phyloP scores from a whole-genome alignment of 2,113 vertebrate species.

The Trichomycterus rosablanca region DNA sequence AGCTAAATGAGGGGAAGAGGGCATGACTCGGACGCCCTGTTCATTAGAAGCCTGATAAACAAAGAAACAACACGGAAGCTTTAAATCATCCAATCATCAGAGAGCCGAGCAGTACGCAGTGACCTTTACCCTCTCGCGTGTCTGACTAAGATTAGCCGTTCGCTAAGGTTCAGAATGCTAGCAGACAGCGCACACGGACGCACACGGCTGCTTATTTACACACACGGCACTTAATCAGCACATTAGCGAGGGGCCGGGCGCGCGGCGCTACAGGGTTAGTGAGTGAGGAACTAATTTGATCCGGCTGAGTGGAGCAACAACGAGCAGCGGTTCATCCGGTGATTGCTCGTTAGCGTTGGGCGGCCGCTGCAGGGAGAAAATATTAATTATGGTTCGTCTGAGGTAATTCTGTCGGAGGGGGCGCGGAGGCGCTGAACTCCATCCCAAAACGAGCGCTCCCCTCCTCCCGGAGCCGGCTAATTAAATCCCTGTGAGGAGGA shows the following conservation, averaged over 20 bases:
- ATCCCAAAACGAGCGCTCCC: constrained; percentile 48
- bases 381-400: constrained; percentile 64
- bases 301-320: constrained; percentile 25
- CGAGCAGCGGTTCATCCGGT: constrained; percentile 12
- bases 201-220: constrained; percentile 7
- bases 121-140: too few relatives aligned
- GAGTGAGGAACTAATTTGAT: constrained; percentile 30
- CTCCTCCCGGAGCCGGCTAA: constrained; percentile 54
- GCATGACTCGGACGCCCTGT: too few relatives aligned
- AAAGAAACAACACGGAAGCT: too few relatives aligned
- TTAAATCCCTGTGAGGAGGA: constrained; percentile 43
- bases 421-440: constrained; percentile 39
- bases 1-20: too few relatives aligned
- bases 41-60: too few relatives aligned
- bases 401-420: constrained; percentile 52
- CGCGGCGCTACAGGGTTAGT: constrained; percentile 22
- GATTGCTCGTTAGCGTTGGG: constrained; percentile 41
- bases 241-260: constrained; percentile 9
- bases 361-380: constrained; percentile 52
- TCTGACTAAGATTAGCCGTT: background rate
- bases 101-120: too few relatives aligned
- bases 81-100: too few relatives aligned
- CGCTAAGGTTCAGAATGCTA: background rate
- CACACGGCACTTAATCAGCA: constrained; percentile 8
- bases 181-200: background rate